phyloP scores from a whole-genome alignment of 2,888 invertebrate species.

The Gryllus longicercus region DNA sequence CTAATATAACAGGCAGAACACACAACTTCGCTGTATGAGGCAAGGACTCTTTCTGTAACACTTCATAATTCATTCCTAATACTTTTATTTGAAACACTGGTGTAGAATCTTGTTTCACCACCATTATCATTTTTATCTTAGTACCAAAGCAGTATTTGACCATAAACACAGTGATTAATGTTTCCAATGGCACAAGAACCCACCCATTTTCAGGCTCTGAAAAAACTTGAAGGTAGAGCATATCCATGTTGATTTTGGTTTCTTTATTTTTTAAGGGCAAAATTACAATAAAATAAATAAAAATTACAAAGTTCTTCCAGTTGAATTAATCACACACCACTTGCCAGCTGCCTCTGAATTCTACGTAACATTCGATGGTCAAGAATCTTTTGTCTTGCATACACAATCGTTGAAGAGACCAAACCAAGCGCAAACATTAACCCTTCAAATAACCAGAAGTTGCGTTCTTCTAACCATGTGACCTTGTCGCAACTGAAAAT shows the following conservation, averaged over 20 bases:
- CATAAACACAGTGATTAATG: conserved; percentile 60
- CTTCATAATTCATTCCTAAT: conserved; percentile 28
- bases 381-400: conserved; percentile 62
- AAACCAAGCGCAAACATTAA: conserved; percentile 64
- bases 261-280: no score
- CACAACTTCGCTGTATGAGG: conserved; percentile 51
- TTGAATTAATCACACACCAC: conserved; percentile 47
- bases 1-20: conserved; percentile 61
- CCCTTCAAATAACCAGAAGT: conserved; percentile 79
- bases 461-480: conserved; percentile 76
- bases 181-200: conserved; percentile 56
- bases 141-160: conserved; percentile 57
- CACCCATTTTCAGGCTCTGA: conserved; percentile 38
- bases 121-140: conserved; percentile 49
- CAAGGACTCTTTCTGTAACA: conserved; percentile 39
- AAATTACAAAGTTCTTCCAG: no score
- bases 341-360: conserved; percentile 68
- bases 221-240: conserved; percentile 44
- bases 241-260: conserved; percentile 39
- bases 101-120: conserved; percentile 41
- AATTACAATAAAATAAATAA: no score
- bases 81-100: conserved; percentile 29
- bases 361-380: conserved; percentile 64
- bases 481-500: conserved; percentile 76
- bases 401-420: conserved; percentile 62